Evolutionary conservation across 2,888 invertebrate genomes (phyloP), one percentile per base, ranked within the genome.

Genomic region (Hedychridium roseum): DNA sequence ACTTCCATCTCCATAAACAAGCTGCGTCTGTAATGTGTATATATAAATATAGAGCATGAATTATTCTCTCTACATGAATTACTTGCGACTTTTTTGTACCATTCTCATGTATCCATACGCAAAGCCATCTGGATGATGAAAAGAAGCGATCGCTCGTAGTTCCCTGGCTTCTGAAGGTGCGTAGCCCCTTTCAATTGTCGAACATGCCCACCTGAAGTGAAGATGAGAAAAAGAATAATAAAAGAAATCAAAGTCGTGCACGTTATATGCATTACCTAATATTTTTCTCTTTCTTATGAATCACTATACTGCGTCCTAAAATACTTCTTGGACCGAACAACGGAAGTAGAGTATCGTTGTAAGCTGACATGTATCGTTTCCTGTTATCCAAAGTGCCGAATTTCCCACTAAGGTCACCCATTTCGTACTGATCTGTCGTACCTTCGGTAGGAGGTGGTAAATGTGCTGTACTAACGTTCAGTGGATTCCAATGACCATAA

Each of bases 401-500:
- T 80, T 96, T 96, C 1, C 88, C 88, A 66, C 93, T 92, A 17
- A 94, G 80, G 72, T 92, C 91, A 0, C 94, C 94, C 74, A 93
- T 85, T 80, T 89, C 89, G 71, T 93, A 94, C 73, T 92, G 90
- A 79, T 95, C 95, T 3, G 86, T 85, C 0, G 92, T 91, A 11
- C 94, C 94, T 73, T 80, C 81, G 1, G 80, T 80, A 0, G 87
- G 81, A 0, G 81, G 80, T 0, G 90, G 91, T 0, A 85, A 84
- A 1, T 81, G 78, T 1, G 83, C 80, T 3, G 85, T 83, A 71
- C 87, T 86, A 0, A 92, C 86, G 37, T 86, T 84, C 66, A 87
- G 85, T 0, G 96, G 96, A 78, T 97, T 94, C 85, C 89, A 97
- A 36, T 89, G 89, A n/a, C 86, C 91, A 63, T 92, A 91, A 0